Conservation (phyloP, 2,888 invertebrate genomes). For the Asteroscopus sphinx region DNA sequence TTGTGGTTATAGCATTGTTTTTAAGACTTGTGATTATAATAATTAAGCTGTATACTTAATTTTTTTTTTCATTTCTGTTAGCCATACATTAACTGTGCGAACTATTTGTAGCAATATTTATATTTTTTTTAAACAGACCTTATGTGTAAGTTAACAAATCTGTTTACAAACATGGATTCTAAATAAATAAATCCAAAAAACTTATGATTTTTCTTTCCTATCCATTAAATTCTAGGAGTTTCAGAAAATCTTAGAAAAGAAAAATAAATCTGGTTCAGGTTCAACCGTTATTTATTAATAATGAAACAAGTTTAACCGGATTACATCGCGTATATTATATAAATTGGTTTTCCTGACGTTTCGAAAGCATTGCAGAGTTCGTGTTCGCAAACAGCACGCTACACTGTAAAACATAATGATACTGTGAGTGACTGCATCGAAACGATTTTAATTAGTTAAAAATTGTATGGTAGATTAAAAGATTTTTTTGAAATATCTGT, state of each 20-base stretch:
- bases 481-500: too few relatives aligned
- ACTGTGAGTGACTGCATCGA: too few relatives aligned
- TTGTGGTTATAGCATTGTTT: conserved; percentile 68
- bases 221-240: not conserved
- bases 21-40: conserved; percentile 76
- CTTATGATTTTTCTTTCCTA: conserved; percentile 26
- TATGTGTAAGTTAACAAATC: conserved; percentile 87
- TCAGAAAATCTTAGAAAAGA: too few relatives aligned
- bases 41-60: conserved; percentile 76
- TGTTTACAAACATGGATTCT: conserved; percentile 87
- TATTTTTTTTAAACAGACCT: conserved; percentile 85
- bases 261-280: not conserved
- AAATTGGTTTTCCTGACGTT: too few relatives aligned
- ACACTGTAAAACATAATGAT: too few relatives aligned
- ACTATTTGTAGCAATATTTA: conserved; percentile 87
- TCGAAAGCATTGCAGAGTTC: too few relatives aligned
- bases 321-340: too few relatives aligned
- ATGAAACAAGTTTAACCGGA: too few relatives aligned
- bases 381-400: too few relatives aligned
- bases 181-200: conserved; percentile 87
- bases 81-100: conserved; percentile 76
- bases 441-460: too few relatives aligned
- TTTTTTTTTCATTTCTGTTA: conserved; percentile 75
- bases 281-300: too few relatives aligned
- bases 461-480: too few relatives aligned